phyloP scores from a whole-genome alignment of 2,888 invertebrate genomes.

The Agrochola lychnidis region DNA sequence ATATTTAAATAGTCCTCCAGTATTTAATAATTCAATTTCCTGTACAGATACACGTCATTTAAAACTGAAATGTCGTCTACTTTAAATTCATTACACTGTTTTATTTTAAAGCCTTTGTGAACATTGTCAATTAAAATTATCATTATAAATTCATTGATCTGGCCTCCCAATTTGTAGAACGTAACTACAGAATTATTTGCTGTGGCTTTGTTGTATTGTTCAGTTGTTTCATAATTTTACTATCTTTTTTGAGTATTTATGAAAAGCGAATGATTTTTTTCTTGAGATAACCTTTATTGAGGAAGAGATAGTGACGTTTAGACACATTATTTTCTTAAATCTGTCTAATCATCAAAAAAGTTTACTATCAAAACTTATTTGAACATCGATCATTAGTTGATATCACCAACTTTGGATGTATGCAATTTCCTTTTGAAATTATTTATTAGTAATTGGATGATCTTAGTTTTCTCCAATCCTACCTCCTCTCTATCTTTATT shows the following conservation, averaged over 20 bases:
- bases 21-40: conserved; percentile 50
- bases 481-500: background rate
- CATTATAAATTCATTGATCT: conserved; percentile 60
- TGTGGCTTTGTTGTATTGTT: conserved; percentile 19
- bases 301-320: background rate
- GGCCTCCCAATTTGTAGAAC: conserved; percentile 37
- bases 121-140: conserved; percentile 55
- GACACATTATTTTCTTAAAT: background rate
- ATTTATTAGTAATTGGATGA: background rate
- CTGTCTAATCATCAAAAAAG: background rate
- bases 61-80: conserved; percentile 50
- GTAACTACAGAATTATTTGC: conserved; percentile 34
- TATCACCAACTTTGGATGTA: background rate
- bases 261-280: background rate
- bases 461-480: background rate
- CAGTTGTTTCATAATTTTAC: background rate
- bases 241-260: conserved; percentile 3
- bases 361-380: background rate
- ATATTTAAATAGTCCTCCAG: conserved; percentile 34
- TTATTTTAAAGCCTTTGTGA: conserved; percentile 38
- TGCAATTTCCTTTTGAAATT: background rate
- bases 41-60: conserved; percentile 24
- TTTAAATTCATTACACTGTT: conserved; percentile 44
- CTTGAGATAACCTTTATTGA: too few relatives aligned
- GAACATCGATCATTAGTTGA: background rate